A percentile compares a stretch with the other conserved stretches of the same genome.
phyloP scores from a whole-genome alignment of 2,797 vertebrate species.

The Telmatherina bonti region DNA sequence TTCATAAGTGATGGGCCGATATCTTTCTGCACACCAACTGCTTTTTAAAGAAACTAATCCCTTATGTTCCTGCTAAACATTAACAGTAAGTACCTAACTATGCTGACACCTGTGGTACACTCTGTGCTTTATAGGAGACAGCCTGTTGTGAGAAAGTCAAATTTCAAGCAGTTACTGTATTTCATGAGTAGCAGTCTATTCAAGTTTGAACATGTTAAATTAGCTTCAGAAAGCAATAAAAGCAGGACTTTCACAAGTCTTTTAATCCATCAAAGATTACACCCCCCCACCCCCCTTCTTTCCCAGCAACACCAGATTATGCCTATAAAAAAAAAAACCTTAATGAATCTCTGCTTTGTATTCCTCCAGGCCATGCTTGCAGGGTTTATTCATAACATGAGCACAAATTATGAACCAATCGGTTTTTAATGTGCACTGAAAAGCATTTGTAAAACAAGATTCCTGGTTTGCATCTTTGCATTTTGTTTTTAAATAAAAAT shows the following conservation, averaged over 20 bases:
- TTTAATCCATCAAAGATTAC: slow-evolving; percentile 41
- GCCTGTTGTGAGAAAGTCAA: slow-evolving; percentile 1
- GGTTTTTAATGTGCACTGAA: slow-evolving; percentile 53
- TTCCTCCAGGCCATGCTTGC: slow-evolving; percentile 6
- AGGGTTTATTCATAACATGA: slow-evolving; percentile 8
- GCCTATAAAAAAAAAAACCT: background rate
- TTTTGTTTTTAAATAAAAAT: slow-evolving; percentile 17
- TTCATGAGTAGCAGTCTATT: slow-evolving; percentile 9
- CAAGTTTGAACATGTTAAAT: slow-evolving; percentile 25
- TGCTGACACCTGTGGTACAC: background rate
- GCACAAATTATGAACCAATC: slow-evolving; percentile 26
- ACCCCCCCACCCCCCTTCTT: background rate
- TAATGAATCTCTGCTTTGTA: slow-evolving; percentile 26
- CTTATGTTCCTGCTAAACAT: background rate
- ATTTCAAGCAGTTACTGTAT: background rate
- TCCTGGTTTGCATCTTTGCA: slow-evolving; percentile 21
- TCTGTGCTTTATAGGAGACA: background rate
- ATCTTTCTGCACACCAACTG: background rate
- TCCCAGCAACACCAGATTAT: slow-evolving; percentile 13
- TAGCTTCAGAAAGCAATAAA: background rate
- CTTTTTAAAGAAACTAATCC: background rate
- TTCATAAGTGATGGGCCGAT: background rate
- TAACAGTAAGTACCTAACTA: background rate
- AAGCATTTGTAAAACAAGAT: slow-evolving; percentile 14
- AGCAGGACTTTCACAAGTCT: background rate